A percentile compares a stretch with the other conserved stretches of the same genome.
These are phyloP conservation scores for Drosophila persimilis DNA, from an alignment of 1,140 invertebrate species.

Conservation along the genomic window DNA sequence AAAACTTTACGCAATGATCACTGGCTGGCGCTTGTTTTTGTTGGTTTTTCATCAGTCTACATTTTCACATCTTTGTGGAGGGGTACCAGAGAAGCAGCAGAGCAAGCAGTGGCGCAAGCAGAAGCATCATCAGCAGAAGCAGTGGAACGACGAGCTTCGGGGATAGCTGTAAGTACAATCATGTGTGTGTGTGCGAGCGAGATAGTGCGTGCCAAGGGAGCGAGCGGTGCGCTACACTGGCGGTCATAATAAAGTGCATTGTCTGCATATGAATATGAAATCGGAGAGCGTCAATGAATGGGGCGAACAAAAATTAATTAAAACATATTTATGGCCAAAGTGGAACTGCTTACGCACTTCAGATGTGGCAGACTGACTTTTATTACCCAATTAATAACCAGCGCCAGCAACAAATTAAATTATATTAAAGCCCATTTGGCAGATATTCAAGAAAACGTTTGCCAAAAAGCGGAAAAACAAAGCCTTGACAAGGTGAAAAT, in stretches of 20 bases:
- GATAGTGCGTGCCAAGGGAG: slow-evolving; percentile 25
- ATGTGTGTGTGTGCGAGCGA: slow-evolving; percentile 25
- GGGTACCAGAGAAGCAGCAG: slow-evolving; percentile 17
- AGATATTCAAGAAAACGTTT: slow-evolving; percentile 29
- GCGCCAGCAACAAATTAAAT: slow-evolving; percentile 25
- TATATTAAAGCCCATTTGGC: slow-evolving; percentile 38
- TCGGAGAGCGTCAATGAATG: background rate
- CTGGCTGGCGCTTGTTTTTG: slow-evolving; percentile 56
- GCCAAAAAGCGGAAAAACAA: too few species aligned
- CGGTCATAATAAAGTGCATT: slow-evolving; percentile 34
- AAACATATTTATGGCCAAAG: slow-evolving; percentile 19
- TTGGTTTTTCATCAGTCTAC: slow-evolving; percentile 70
- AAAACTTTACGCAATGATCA: slow-evolving; percentile 79
- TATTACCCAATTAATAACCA: slow-evolving; percentile 48
- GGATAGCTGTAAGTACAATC: slow-evolving; percentile 24
- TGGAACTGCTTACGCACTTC: slow-evolving; percentile 35
- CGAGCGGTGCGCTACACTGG: slow-evolving; percentile 29
- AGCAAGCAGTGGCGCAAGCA: slow-evolving; percentile 5
- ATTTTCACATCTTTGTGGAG: slow-evolving; percentile 63
- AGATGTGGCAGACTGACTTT: slow-evolving; percentile 30
- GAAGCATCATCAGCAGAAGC: slow-evolving; percentile 8
- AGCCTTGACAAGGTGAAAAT: slow-evolving; percentile 2
- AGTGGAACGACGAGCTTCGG: slow-evolving; percentile 2
- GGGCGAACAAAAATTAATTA: slow-evolving; percentile 26
- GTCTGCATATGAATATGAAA: slow-evolving; percentile 4